These are phyloP conservation scores for Eremobia ochroleuca DNA, from an alignment of 2,888 invertebrate genomes.

Conservation along the genomic window DNA sequence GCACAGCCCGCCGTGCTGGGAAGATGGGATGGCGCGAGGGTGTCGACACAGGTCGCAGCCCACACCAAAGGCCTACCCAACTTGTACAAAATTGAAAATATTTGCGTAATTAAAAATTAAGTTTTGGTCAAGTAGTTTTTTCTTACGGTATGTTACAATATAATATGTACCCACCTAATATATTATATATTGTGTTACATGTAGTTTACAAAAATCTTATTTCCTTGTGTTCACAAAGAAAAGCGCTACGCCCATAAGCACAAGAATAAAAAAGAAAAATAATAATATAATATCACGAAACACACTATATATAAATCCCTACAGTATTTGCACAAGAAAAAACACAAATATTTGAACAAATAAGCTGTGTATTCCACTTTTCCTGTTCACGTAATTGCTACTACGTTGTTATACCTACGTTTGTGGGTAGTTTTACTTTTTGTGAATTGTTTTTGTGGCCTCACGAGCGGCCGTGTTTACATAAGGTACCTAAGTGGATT, in stretches of 20 bases:
- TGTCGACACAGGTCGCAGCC: too few species aligned
- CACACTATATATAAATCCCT: slow-evolving; percentile 14
- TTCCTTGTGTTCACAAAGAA: background rate
- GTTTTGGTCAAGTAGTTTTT: background rate
- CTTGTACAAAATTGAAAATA: background rate
- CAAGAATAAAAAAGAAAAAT: background rate
- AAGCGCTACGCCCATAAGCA: background rate
- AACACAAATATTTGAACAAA: slow-evolving; percentile 52
- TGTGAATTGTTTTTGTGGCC: slow-evolving; percentile 45
- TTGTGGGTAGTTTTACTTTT: slow-evolving; percentile 36
- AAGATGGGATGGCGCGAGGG: too few species aligned
- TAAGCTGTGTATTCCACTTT: slow-evolving; percentile 45
- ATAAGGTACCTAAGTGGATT: slow-evolving; percentile 30
- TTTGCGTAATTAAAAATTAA: background rate
- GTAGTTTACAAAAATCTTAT: background rate
- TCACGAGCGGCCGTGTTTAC: slow-evolving; percentile 20
- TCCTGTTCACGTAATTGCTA: slow-evolving; percentile 58
- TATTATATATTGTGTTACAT: background rate
- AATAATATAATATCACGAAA: slow-evolving; percentile 4
- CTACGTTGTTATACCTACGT: slow-evolving; percentile 24
- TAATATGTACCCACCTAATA: background rate
- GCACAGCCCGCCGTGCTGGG: too few species aligned
- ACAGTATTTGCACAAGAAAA: slow-evolving; percentile 36
- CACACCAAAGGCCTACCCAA: too few species aligned
- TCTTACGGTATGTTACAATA: too few species aligned